phyloP scores from a whole-genome alignment of 2,113 vertebrate species.

The Eira barbara region DNA sequence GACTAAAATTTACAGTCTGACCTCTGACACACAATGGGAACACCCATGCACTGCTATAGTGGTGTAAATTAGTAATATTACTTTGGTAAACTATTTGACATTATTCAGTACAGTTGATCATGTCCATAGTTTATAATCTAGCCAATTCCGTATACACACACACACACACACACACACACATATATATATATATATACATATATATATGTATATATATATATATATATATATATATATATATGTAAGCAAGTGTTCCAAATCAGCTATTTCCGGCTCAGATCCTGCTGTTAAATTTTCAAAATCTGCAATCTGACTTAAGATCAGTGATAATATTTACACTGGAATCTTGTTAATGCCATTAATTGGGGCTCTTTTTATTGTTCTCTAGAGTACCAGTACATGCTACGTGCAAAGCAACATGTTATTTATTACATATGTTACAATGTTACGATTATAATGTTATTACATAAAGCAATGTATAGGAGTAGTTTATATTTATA shows the following conservation, averaged over 20 bases:
- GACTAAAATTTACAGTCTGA: not conserved
- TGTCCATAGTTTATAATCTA: not conserved
- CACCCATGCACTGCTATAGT: not conserved
- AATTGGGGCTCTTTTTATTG: not conserved
- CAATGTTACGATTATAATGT: no score
- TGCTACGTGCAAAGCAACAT: not conserved
- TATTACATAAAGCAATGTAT: not conserved
- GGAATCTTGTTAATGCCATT: not conserved
- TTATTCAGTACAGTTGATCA: not conserved
- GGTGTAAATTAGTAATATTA: not conserved
- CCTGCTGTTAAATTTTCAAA: not conserved
- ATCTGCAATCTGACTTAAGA: not conserved
- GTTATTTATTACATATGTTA: no score
- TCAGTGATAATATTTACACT: not conserved
- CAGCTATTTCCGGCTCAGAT: not conserved
- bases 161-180: no score
- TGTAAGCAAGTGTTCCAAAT: not conserved
- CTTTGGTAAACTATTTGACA: not conserved
- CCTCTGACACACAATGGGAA: not conserved
- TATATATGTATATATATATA: no score
- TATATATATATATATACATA: not conserved
- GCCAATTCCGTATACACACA: not conserved
- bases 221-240: not conserved
- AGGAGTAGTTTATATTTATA: not conserved
- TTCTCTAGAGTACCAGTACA: not conserved